phyloP scores from a whole-genome alignment of 2,113 vertebrate species.

The Pangasianodon gigas region DNA sequence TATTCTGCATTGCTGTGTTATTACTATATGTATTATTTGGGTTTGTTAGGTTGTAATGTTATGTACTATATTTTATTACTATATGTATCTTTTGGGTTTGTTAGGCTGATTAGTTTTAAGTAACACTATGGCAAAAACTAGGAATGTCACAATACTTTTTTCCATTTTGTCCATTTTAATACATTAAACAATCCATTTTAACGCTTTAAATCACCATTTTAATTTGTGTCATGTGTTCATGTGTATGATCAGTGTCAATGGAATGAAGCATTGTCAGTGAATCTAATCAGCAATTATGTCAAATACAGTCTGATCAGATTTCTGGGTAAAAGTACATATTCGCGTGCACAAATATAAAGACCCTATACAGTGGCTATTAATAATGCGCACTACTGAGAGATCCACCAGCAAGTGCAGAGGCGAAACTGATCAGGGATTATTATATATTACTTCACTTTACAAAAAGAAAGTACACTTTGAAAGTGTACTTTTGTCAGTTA shows the following conservation, averaged over 20 bases:
- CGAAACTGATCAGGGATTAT: neutral
- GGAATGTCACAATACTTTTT: neutral
- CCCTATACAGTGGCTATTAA: neutral
- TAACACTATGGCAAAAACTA: neutral
- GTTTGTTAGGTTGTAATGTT: neutral
- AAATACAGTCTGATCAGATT: neutral
- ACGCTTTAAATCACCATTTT: neutral
- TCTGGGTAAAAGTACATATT: neutral
- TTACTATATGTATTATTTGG: neutral
- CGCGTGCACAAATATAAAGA: neutral
- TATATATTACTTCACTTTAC: conserved; percentile 7
- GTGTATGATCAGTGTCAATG: neutral
- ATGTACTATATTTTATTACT: neutral
- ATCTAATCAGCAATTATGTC: conserved; percentile 4
- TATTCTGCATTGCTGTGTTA: neutral
- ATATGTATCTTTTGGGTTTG: neutral
- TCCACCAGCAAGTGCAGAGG: neutral
- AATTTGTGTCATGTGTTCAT: neutral
- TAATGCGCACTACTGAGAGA: neutral
- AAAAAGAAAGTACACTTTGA: neutral
- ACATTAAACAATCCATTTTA: neutral
- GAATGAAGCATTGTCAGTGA: neutral
- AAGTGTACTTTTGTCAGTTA: neutral
- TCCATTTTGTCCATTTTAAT: neutral
- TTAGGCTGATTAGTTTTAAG: neutral